Base-by-base conservation (phyloP, 1,140 invertebrate genomes). In the Metopolophium dirhodum region DNA sequence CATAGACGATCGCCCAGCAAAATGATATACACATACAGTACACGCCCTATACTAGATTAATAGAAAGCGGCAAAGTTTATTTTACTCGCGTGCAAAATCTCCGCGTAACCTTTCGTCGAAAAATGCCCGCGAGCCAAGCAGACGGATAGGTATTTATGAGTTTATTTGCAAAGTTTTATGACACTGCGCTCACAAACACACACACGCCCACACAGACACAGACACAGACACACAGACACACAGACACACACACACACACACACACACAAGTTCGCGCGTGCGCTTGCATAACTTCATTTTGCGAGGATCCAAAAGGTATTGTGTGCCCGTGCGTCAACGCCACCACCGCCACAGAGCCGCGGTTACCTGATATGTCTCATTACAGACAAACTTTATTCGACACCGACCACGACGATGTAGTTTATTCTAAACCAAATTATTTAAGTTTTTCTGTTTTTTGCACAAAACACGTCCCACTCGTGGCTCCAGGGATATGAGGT, bases 151-250 rank as follows among this genome's bases (percentile, higher is more conserved):
- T 77, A 47, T 90, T 68, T 68, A 90, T 22, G 57, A 68, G 18
- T 61, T 90, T 68, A 90, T 90, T 90, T 61, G 37, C 22, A 89
- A 89, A 89, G 89, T 90, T 90, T 90, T 37, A 90, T 37, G 20
- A 41, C 20, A 57, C 23, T 14, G 3, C 2, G 8, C 49, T 35
- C 49, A n/a, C 18, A 45, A 37, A 45, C 35, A 61, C 30, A 30
- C 26, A 61, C 54, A 57, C n/a, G 37, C 35, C 7, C 77, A 82
- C 77, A 35, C 77, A 35, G 0, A 20, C 20, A 41, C 7, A 41
- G 6, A 23, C 37, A 41, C 37, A 37, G 35, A 61, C 11, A 61
- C 4, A 30, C n/a, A n/a, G n/a, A n/a, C n/a, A n/a, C n/a, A n/a
- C n/a, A n/a, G n/a, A n/a, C n/a, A 82, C 77, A 35, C 77, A 35